A percentile compares a stretch with the other conserved stretches of the same genome.
These are phyloP conservation scores for Blastobasis lacticolella DNA, from an alignment of 2,888 invertebrate genomes.

Conservation along the genomic window DNA sequence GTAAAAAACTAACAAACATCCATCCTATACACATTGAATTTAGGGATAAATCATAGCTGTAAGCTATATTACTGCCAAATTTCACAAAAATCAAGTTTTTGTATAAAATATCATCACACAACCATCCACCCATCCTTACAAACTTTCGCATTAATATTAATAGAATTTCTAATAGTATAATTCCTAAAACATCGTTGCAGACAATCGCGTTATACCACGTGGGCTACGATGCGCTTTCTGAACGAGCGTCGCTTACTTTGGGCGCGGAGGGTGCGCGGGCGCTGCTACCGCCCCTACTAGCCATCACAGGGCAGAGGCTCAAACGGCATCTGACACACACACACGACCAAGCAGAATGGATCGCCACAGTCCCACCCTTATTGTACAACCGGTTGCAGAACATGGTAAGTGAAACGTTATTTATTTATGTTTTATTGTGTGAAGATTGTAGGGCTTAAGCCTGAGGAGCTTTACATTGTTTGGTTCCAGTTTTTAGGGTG, in stretches of 20 bases:
- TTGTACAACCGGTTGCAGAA: conserved; percentile 84
- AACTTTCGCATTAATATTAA: not conserved
- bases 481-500: not conserved
- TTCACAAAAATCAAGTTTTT: too few species aligned
- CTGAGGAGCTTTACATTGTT: not conserved
- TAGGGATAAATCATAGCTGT: too few species aligned
- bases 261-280: conserved; percentile 74
- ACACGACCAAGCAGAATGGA: conserved; percentile 76
- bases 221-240: conserved; percentile 76
- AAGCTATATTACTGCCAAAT: too few species aligned
- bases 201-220: conserved; percentile 76
- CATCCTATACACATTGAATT: not conserved
- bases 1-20: not conserved
- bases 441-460: not conserved
- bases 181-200: conserved; percentile 30
- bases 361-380: conserved; percentile 84
- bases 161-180: not conserved
- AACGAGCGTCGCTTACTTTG: conserved; percentile 77
- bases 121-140: not conserved
- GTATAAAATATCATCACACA: not conserved
- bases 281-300: conserved; percentile 81
- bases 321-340: conserved; percentile 77
- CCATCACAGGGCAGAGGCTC: conserved; percentile 87
- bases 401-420: conserved; percentile 59
- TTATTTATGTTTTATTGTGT: not conserved